Evolutionary conservation across 2,888 invertebrate species (phyloP).

Genomic region (Euzophera pinguis): DNA sequence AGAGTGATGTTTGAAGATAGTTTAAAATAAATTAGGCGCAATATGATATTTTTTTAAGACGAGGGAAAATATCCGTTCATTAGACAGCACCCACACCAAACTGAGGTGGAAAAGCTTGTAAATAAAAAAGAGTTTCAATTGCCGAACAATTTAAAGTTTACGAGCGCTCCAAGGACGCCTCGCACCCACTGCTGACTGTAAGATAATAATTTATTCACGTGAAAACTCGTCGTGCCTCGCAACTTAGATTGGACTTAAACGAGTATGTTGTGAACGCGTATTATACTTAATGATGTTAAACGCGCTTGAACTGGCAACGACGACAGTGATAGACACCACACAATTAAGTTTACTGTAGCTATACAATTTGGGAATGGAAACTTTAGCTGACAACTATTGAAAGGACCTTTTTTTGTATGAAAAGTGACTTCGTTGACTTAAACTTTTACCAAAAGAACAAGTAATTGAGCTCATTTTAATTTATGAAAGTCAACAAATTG

Average conservation of each 20-base stretch:
- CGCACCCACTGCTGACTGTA: slow-evolving; percentile 51
- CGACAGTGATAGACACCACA: slow-evolving; percentile 38
- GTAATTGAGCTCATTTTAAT: too few species aligned
- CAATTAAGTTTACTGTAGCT: slow-evolving; percentile 10
- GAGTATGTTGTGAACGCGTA: slow-evolving; percentile 72
- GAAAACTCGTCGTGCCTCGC: slow-evolving; percentile 64
- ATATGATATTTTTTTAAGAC: too few species aligned
- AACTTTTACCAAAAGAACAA: too few species aligned
- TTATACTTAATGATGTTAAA: slow-evolving; percentile 78
- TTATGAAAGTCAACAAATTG: too few species aligned
- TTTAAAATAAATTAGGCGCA: too few species aligned
- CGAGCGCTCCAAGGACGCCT: slow-evolving; percentile 19
- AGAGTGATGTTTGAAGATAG: too few species aligned
- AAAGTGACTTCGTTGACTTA: not conserved
- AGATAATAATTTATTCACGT: slow-evolving; percentile 78
- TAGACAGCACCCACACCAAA: too few species aligned
- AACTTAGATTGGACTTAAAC: slow-evolving; percentile 80
- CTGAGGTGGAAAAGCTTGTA: not conserved
- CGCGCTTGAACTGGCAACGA: slow-evolving; percentile 60
- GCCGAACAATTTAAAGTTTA: not conserved
- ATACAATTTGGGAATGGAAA: not conserved
- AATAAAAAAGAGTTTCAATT: not conserved
- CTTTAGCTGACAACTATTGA: not conserved
- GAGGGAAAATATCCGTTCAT: too few species aligned
- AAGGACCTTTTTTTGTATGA: not conserved